A percentile compares a stretch with the other conserved stretches of the same genome.
Evolutionary conservation across 2,888 invertebrate species (phyloP).

Genomic region (Diabrotica balteata): DNA sequence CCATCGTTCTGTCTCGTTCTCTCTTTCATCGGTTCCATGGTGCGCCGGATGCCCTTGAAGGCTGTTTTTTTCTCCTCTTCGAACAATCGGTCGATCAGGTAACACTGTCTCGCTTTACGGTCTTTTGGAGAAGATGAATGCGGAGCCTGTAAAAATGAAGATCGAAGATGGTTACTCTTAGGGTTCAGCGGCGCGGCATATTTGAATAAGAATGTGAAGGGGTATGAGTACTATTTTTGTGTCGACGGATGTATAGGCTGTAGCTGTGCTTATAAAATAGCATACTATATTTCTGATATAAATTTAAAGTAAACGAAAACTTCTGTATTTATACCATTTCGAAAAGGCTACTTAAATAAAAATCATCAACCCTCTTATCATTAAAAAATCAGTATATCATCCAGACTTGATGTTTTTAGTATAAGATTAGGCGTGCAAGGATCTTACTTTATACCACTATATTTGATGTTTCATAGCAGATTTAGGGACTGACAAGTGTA

Average conservation of each 20-base stretch:
- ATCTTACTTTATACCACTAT: too few relatives aligned
- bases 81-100: conserved; percentile 33
- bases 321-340: too few relatives aligned
- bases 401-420: too few relatives aligned
- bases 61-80: conserved; percentile 21
- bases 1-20: conserved; percentile 8
- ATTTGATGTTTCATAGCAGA: too few relatives aligned
- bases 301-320: too few relatives aligned
- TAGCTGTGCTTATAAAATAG: too few relatives aligned
- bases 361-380: too few relatives aligned
- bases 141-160: conserved; percentile 21
- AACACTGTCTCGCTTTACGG: conserved; percentile 31
- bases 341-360: too few relatives aligned
- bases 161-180: conserved; percentile 9
- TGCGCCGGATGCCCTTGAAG: conserved; percentile 31
- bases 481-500: too few relatives aligned
- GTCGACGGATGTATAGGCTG: neutral
- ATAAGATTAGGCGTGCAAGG: too few relatives aligned
- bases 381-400: too few relatives aligned
- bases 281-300: too few relatives aligned
- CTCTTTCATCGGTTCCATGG: conserved; percentile 13
- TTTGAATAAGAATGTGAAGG: neutral
- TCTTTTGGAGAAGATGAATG: conserved; percentile 25
- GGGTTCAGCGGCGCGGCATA: conserved; percentile 3
- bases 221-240: neutral